phyloP scores from a whole-genome alignment of 2,888 invertebrate genomes.

The Sesia apiformis region DNA sequence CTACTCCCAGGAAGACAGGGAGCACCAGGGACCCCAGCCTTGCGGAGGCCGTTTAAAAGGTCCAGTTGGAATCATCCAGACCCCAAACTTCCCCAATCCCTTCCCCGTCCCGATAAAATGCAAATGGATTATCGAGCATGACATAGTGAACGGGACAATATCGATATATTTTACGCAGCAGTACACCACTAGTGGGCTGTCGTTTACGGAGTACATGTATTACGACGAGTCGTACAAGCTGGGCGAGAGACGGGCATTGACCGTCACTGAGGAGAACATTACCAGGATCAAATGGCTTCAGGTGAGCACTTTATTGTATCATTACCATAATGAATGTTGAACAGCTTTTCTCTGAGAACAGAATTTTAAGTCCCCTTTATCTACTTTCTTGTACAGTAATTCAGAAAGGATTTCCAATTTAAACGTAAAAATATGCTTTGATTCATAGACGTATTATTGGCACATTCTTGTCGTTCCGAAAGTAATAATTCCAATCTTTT shows the following conservation, averaged over 20 bases:
- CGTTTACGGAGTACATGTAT: constrained; percentile 84
- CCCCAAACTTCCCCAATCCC: constrained; percentile 88
- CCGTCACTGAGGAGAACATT: constrained; percentile 83
- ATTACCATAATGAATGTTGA: no score
- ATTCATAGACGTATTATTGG: no score
- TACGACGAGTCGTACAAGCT: constrained; percentile 81
- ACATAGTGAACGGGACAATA: constrained; percentile 84
- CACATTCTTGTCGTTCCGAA: no score
- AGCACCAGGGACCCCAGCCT: constrained; percentile 52
- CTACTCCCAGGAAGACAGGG: constrained; percentile 36
- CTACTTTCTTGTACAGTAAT: no score
- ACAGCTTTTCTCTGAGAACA: no score
- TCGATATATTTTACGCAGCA: constrained; percentile 91
- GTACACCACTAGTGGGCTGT: constrained; percentile 85
- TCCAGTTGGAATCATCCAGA: constrained; percentile 82
- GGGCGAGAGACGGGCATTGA: constrained; percentile 78
- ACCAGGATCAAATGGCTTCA: constrained; percentile 77
- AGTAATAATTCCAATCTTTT: no score
- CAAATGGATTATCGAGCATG: constrained; percentile 88
- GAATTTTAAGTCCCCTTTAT: no score
- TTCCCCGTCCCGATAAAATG: constrained; percentile 89
- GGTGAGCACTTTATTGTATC: constrained; percentile 23
- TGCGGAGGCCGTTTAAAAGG: constrained; percentile 81
- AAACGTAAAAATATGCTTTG: no score
- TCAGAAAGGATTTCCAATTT: no score